These are phyloP conservation scores for Ectemnius lituratus DNA, from an alignment of 2,888 invertebrate species.

Conservation along the genomic window DNA sequence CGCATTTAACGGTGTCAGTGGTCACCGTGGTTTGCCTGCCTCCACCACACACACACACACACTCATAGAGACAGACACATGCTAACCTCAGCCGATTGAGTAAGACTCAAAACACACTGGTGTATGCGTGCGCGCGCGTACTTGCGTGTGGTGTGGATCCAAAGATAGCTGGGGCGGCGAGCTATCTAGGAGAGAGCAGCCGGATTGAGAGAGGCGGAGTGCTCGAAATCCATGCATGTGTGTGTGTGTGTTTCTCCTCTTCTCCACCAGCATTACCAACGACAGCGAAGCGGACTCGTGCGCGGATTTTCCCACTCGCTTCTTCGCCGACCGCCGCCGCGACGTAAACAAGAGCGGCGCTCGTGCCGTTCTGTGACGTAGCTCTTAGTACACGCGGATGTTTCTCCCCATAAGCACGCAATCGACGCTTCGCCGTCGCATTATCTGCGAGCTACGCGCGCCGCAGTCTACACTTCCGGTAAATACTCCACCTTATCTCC, in stretches of 20 bases:
- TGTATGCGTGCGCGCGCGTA: slow-evolving; percentile 21
- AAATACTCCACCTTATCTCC: slow-evolving; percentile 41
- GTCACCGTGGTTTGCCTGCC: slow-evolving; percentile 40
- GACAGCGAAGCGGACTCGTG: no score
- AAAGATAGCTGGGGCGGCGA: slow-evolving; percentile 64
- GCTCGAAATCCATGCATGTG: not conserved
- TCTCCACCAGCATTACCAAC: no score
- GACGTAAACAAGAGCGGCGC: slow-evolving; percentile 51
- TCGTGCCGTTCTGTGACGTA: slow-evolving; percentile 25
- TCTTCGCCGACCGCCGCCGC: not conserved
- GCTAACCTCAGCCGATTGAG: slow-evolving; percentile 59
- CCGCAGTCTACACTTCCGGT: slow-evolving; percentile 45
- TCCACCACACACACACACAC: no score
- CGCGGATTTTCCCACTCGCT: no score
- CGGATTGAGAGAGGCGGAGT: slow-evolving; percentile 25
- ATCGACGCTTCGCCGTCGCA: slow-evolving; percentile 22
- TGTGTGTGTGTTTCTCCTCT: no score
- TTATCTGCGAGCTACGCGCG: slow-evolving; percentile 36
- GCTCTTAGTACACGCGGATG: slow-evolving; percentile 34
- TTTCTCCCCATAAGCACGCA: slow-evolving; percentile 30
- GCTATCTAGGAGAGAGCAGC: slow-evolving; percentile 25
- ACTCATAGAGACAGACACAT: not conserved
- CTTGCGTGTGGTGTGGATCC: slow-evolving; percentile 48
- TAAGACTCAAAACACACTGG: slow-evolving; percentile 48
- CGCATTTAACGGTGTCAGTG: slow-evolving; percentile 63